Percentiles rank a stretch among this genome's conserved stretches.
Evolutionary conservation across 2,797 vertebrate species (phyloP).

Genomic region (Telmatherina bonti): DNA sequence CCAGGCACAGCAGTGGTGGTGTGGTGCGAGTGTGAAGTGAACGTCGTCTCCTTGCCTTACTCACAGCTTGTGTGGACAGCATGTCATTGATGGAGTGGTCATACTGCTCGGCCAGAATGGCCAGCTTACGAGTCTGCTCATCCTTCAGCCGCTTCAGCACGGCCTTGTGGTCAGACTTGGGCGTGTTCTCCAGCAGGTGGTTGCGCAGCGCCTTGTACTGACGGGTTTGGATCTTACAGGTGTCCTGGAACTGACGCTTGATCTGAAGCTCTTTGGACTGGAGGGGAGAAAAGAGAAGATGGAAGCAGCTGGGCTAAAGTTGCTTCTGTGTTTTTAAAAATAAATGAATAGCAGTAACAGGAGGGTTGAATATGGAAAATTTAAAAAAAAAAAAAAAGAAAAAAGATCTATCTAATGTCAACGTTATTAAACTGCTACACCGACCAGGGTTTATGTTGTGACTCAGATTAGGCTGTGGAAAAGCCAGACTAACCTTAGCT

Average conservation of each 20-base stretch:
- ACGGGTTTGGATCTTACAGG: conserved; percentile 95
- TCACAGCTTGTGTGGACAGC: conserved; percentile 96
- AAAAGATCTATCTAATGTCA: background rate
- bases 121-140: conserved; percentile 94
- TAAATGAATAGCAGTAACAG: background rate
- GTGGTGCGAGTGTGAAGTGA: conserved; percentile 70
- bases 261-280: conserved; percentile 97
- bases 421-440: background rate
- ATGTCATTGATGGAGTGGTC: conserved; percentile 98
- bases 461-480: background rate
- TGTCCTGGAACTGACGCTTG: conserved; percentile 97
- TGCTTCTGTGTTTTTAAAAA: conserved; percentile 30
- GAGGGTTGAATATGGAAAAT: background rate
- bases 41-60: conserved; percentile 72
- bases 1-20: conserved; percentile 49
- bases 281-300: conserved; percentile 62
- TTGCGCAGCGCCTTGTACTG: conserved; percentile 95
- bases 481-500: background rate
- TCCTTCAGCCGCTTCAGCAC: conserved; percentile 94
- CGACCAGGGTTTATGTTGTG: background rate
- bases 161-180: conserved; percentile 94
- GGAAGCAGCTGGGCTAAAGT: conserved; percentile 64
- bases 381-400: background rate
- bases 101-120: conserved; percentile 94
- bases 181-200: conserved; percentile 93